These are phyloP conservation scores for Isichthys henryi DNA, from an alignment of 2,113 vertebrate genomes.

Conservation along the genomic window DNA sequence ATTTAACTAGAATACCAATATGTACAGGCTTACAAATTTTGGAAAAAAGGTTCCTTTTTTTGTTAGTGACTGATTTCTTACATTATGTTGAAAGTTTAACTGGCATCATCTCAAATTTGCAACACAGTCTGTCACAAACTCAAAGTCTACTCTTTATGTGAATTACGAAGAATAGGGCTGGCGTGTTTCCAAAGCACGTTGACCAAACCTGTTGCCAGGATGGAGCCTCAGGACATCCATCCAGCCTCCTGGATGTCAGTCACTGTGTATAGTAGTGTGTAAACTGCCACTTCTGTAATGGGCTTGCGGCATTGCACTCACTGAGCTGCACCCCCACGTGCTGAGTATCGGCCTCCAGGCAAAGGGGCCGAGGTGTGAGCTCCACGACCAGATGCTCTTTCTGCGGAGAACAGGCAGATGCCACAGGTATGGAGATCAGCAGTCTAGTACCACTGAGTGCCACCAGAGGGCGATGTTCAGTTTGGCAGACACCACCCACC, in stretches of 20 bases:
- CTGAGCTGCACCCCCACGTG: constrained; percentile 42
- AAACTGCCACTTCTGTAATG: constrained; percentile 84
- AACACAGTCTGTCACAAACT: not conserved
- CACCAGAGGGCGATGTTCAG: not conserved
- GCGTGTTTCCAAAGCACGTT: not conserved
- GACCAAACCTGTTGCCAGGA: not conserved
- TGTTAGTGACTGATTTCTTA: not conserved
- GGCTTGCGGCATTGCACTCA: constrained; percentile 58
- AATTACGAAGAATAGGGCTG: not conserved
- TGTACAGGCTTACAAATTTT: not conserved
- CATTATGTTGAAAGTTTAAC: not conserved
- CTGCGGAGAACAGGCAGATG: constrained; percentile 46
- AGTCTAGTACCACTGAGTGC: not conserved
- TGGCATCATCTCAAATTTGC: not conserved
- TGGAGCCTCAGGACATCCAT: not conserved
- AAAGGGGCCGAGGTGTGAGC: constrained; percentile 48
- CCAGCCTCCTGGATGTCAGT: constrained; percentile 25
- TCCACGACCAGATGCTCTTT: constrained; percentile 69
- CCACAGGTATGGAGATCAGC: not conserved
- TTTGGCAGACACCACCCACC: not conserved
- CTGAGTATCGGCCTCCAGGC: constrained; percentile 61
- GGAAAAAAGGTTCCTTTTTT: not conserved
- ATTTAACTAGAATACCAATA: not conserved
- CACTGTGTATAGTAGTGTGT: constrained; percentile 65
- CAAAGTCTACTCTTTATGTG: not conserved